Percentiles rank a stretch among this genome's conserved stretches.
These are phyloP conservation scores for Rallus limicola DNA, from an alignment of 2,113 vertebrate genomes.

Conservation along the genomic window DNA sequence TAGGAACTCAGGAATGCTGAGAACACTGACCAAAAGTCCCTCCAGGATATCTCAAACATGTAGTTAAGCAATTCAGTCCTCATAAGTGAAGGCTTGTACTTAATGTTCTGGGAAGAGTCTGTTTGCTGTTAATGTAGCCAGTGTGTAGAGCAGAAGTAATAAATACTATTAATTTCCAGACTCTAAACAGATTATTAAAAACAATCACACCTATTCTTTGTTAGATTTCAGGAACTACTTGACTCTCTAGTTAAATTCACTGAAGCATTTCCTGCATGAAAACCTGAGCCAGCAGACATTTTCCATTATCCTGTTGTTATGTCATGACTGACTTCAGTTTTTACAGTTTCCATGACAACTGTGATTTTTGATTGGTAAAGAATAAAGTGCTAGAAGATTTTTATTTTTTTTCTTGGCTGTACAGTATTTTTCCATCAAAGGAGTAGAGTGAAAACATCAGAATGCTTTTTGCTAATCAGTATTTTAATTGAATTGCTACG, in stretches of 20 bases:
- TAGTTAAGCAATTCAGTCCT: not conserved
- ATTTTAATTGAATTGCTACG: conserved; percentile 36
- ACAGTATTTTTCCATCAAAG: conserved; percentile 39
- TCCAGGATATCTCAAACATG: not conserved
- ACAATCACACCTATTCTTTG: not conserved
- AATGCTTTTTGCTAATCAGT: conserved; percentile 36
- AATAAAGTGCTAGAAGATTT: conserved; percentile 44
- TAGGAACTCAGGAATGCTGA: not conserved
- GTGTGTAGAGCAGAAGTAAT: not conserved
- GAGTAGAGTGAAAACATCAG: conserved; percentile 2
- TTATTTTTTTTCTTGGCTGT: conserved; percentile 28
- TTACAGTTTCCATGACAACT: conserved; percentile 77
- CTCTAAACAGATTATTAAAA: not conserved
- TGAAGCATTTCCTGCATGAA: conserved; percentile 17
- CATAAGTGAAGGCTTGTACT: not conserved
- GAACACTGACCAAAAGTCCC: not conserved
- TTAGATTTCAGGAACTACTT: not conserved
- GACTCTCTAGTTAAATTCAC: conserved; percentile 25
- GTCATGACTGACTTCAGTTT: conserved; percentile 67
- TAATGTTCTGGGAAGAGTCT: not conserved
- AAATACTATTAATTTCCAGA: not conserved
- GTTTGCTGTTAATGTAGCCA: not conserved
- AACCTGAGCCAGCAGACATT: conserved; percentile 52
- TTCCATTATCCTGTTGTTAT: conserved; percentile 49
- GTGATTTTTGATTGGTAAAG: conserved; percentile 65